Evolutionary conservation across 2,113 vertebrate species (phyloP).

Genomic region (Fukomys damarensis): DNA sequence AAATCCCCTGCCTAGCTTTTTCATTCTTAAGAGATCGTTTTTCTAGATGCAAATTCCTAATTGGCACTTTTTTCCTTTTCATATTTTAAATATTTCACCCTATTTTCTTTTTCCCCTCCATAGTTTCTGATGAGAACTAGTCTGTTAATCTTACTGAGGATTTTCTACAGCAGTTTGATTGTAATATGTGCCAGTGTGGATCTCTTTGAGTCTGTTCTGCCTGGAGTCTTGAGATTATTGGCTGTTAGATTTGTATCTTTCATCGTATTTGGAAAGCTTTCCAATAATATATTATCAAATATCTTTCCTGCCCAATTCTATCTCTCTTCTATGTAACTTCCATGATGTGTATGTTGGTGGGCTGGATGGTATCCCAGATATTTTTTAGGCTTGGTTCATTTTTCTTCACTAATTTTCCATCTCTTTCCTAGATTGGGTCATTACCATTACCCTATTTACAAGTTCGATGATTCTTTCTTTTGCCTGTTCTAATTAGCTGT

Average conservation of each 20-base stretch:
- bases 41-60: not conserved
- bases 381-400: not conserved
- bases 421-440: not conserved
- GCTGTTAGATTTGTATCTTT: not conserved
- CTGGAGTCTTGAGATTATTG: not conserved
- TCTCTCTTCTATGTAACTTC: not conserved
- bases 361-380: not conserved
- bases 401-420: not conserved
- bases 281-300: not conserved
- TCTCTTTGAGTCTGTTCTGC: not conserved
- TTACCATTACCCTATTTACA: not conserved
- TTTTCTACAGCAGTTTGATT: not conserved
- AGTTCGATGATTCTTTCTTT: not conserved
- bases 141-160: not conserved
- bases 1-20: too few species aligned
- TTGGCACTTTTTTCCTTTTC: not conserved
- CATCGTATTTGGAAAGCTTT: not conserved
- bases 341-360: not conserved
- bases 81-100: not conserved
- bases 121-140: not conserved
- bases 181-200: not conserved
- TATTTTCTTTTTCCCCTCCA: not conserved
- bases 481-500: not conserved
- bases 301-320: not conserved
- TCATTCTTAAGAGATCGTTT: slow-evolving; percentile 10